These are phyloP conservation scores for Monochamus saltuarius DNA, from an alignment of 1,140 invertebrate genomes.

Conservation along the genomic window DNA sequence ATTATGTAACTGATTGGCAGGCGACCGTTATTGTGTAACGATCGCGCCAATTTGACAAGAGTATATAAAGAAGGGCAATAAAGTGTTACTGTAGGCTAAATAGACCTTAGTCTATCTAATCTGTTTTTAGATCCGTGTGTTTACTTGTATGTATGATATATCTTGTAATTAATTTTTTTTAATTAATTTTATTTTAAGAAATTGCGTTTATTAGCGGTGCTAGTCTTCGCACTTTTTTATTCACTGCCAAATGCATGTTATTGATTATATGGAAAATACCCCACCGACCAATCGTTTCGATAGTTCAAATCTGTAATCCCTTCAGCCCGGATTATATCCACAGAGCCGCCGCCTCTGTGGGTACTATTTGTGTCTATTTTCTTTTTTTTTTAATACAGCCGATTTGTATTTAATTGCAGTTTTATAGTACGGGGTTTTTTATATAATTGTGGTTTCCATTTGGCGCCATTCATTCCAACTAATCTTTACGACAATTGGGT, in stretches of 20 bases:
- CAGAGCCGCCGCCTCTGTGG: too few species aligned
- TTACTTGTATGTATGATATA: constrained; percentile 44
- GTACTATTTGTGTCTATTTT: too few species aligned
- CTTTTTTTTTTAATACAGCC: too few species aligned
- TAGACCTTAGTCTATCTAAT: constrained; percentile 39
- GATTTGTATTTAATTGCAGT: too few species aligned
- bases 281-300: not conserved
- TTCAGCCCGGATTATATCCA: too few species aligned
- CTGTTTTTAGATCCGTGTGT: constrained; percentile 47
- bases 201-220: constrained; percentile 30
- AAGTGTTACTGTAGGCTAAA: constrained; percentile 40
- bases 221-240: constrained; percentile 32
- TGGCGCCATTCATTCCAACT: constrained; percentile 41
- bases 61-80: constrained; percentile 46
- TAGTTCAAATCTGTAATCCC: too few species aligned
- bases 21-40: constrained; percentile 35
- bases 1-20: constrained; percentile 18
- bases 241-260: constrained; percentile 39
- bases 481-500: constrained; percentile 26
- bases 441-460: constrained; percentile 34
- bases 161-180: constrained; percentile 39
- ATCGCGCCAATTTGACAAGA: constrained; percentile 23
- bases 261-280: constrained; percentile 33
- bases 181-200: constrained; percentile 33
- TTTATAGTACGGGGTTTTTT: constrained; percentile 24